Evolutionary conservation across 2,113 vertebrate species (phyloP), one percentile per base, ranked within the genome.

Genomic region (Apodemus sylvaticus): DNA sequence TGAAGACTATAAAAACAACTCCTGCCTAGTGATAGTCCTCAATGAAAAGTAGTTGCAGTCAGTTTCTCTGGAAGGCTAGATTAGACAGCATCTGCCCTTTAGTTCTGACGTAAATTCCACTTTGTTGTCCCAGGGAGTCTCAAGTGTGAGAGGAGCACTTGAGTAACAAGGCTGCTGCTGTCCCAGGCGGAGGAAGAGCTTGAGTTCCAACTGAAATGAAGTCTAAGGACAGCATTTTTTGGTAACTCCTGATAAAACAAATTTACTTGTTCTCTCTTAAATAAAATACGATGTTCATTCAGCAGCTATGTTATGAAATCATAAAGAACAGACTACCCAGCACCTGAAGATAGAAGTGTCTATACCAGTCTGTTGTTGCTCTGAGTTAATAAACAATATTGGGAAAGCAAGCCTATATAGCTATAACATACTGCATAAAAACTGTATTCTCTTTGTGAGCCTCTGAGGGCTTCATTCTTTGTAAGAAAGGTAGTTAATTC

Each of bases 31-130:
- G 36, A 90, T 24, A 79, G 70, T 85, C 62, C 51, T 90, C 88
- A 83, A 90, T 76, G 34, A 74, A 92, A 93, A 94, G 45, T 78
- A 95, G 82, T 24, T 78, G 82, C 2, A 92, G 87, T 29, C 17
- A 51, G 16, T 31, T 96, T 96, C 91, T 91, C 81, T 93, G 96
- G 94, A 96, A 95, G 96, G 64, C 22, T 45, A 93, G 70, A 13
- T 17, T 39, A 93, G 64, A 13, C 58, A 14, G 42, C n/a, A 92
- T 94, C 62, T 79, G 74, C 22, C 79, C 53, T 58, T 3, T 94
- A 95, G 88, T 93, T 94, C 70, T 95, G 78, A 94, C 90, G 90
- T 73, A 92, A 93, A 92, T 95, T 96, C 90, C 79, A 93, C 93
- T 60, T 92, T 89, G 92, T 76, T 96, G 88, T 90, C 70, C 79